Conservation (phyloP, 1,140 invertebrate species). For the Microplitis mediator region DNA sequence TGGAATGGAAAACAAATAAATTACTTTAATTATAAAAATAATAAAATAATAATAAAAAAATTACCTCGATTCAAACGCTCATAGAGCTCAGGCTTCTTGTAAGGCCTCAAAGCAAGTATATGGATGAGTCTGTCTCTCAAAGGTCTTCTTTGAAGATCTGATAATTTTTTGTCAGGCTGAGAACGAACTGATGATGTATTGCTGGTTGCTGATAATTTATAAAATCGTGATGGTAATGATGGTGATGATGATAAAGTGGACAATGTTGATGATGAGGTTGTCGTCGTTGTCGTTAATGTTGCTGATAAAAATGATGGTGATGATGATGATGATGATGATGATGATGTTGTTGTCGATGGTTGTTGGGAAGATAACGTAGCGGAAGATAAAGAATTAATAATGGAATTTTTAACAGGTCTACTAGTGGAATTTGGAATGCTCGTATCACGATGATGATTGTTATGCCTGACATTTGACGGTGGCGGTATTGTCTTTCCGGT, state of each 20-base stretch:
- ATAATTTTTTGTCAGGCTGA: constrained; percentile 53
- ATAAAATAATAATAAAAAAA: not conserved
- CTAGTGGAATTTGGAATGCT: constrained; percentile 42
- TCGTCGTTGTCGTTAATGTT: constrained; percentile 4
- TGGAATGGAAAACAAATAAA: no score
- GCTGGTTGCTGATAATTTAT: constrained; percentile 4
- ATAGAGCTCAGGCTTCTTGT: constrained; percentile 90
- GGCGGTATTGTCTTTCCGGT: constrained; percentile 55
- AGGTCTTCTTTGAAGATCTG: constrained; percentile 73
- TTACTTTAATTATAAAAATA: not conserved
- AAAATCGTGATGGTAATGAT: constrained; percentile 32
- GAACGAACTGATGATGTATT: constrained; percentile 39
- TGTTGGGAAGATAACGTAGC: not conserved
- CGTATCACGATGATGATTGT: constrained; percentile 37
- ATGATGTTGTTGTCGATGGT: constrained; percentile 8
- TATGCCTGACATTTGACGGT: constrained; percentile 48
- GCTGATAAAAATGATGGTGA: constrained; percentile 26
- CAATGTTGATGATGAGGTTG: constrained; percentile 14
- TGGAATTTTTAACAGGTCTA: constrained; percentile 31
- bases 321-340: constrained; percentile 28
- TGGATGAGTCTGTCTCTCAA: constrained; percentile 90
- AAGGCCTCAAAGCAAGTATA: constrained; percentile 86
- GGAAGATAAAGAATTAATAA: not conserved
- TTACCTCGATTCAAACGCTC: constrained; percentile 79
- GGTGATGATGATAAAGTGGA: constrained; percentile 28